A percentile compares a stretch with the other conserved stretches of the same genome.
Conservation (phyloP, 1,140 invertebrate genomes). For the Drosophila lini region DNA sequence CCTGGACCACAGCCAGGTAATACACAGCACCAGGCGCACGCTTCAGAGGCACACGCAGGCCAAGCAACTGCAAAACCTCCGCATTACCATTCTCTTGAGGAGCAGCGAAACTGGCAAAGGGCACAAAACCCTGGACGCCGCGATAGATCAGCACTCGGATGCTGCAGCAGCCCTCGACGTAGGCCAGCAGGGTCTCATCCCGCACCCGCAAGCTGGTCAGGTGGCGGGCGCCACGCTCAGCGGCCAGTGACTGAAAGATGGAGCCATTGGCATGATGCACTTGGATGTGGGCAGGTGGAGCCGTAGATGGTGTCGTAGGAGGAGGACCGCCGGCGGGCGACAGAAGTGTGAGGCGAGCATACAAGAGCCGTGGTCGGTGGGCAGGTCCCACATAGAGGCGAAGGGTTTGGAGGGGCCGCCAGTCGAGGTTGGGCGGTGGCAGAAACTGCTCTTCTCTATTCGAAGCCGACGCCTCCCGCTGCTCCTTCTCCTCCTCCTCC, state of each 20-base stretch:
- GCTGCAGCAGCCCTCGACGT: slow-evolving; percentile 65
- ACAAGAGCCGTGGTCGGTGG: slow-evolving; percentile 29
- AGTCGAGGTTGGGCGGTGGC: not conserved
- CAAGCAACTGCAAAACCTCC: slow-evolving; percentile 48
- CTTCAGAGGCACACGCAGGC: slow-evolving; percentile 39
- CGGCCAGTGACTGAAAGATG: slow-evolving; percentile 68
- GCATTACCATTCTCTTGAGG: not conserved
- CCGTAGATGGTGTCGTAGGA: slow-evolving; percentile 47
- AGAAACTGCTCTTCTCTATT: slow-evolving; percentile 4
- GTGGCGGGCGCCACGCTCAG: slow-evolving; percentile 50
- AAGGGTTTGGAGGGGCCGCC: slow-evolving; percentile 46
- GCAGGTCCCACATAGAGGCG: slow-evolving; percentile 49
- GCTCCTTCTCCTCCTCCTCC: not conserved
- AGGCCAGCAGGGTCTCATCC: slow-evolving; percentile 74
- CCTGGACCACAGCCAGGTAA: slow-evolving; percentile 49
- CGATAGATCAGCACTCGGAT: slow-evolving; percentile 71
- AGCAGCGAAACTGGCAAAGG: slow-evolving; percentile 50
- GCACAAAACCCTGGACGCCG: slow-evolving; percentile 75
- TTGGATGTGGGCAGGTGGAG: slow-evolving; percentile 57
- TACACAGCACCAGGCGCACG: slow-evolving; percentile 46
- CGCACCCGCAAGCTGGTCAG: slow-evolving; percentile 59
- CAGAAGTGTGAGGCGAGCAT: slow-evolving; percentile 53
- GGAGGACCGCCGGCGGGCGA: not conserved
- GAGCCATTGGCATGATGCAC: slow-evolving; percentile 64
- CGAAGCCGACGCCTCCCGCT: slow-evolving; percentile 2